phyloP scores from a whole-genome alignment of 2,797 vertebrate genomes.

The Acanthopagrus latus region DNA sequence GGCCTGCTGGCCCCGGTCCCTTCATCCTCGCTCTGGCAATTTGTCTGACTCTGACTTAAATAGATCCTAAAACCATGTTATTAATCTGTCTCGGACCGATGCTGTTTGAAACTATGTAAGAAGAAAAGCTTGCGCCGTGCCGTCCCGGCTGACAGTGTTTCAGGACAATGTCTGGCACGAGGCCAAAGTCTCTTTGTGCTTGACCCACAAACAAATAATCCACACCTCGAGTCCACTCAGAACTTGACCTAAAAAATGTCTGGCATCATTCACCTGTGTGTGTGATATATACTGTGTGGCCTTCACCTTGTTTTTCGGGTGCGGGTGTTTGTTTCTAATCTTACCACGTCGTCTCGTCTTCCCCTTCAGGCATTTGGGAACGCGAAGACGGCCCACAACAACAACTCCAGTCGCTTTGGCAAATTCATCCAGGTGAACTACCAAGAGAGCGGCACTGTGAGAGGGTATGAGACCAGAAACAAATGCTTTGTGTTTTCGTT shows the following conservation, averaged over 20 bases:
- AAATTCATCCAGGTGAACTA: conserved; percentile 99
- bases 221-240: conserved; percentile 24
- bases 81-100: conserved; percentile 55
- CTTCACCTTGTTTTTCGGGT: background rate
- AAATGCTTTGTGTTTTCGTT: rapidly evolving
- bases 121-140: conserved; percentile 43
- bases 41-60: conserved; percentile 70
- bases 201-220: conserved; percentile 47
- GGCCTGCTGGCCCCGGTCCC: conserved; percentile 44
- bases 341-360: conserved; percentile 11
- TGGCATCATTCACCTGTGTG: conserved; percentile 11
- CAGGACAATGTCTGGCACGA: conserved; percentile 40
- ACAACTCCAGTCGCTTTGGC: conserved; percentile 99
- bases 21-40: conserved; percentile 66
- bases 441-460: conserved; percentile 96
- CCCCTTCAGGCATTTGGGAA: conserved; percentile 82
- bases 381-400: conserved; percentile 98
- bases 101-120: conserved; percentile 52
- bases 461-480: conserved; percentile 89
- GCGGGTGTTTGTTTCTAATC: conserved; percentile 25
- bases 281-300: conserved; percentile 7
- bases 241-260: conserved; percentile 22
- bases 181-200: conserved; percentile 14
- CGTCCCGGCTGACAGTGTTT: conserved; percentile 42
- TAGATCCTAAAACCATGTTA: conserved; percentile 65